Conservation (phyloP, 2,113 vertebrate genomes). For the Seriola aureovittata region DNA sequence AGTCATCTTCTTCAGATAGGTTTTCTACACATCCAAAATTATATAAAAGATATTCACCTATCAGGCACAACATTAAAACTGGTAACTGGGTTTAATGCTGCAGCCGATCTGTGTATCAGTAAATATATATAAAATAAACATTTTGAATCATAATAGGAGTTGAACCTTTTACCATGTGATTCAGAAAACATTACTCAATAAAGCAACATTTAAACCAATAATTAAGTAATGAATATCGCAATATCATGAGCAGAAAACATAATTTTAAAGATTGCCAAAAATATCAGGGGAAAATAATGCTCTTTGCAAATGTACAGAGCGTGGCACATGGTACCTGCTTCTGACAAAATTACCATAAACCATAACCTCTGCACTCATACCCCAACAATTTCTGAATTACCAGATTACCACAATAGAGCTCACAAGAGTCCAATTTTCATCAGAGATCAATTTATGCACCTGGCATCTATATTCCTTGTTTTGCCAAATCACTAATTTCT, state of each 20-base stretch:
- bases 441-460: background rate
- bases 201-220: background rate
- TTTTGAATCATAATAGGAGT: too few species aligned
- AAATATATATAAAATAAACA: too few species aligned
- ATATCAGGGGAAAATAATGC: background rate
- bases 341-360: background rate
- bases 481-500: conserved; percentile 38
- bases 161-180: background rate
- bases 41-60: background rate
- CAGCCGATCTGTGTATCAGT: too few species aligned
- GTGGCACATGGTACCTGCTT: background rate
- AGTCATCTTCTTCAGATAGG: background rate
- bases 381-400: background rate
- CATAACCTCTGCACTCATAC: background rate
- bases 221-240: background rate
- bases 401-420: conserved; percentile 1
- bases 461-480: background rate
- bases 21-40: background rate
- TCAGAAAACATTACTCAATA: background rate
- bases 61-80: too few species aligned
- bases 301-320: background rate
- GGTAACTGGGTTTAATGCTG: too few species aligned
- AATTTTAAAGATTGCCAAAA: too few species aligned
- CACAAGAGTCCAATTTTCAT: background rate
- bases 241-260: background rate